Evolutionary conservation across 64 coral and sea anemone species (phyloP).

Genomic region (Montipora sp.): DNA sequence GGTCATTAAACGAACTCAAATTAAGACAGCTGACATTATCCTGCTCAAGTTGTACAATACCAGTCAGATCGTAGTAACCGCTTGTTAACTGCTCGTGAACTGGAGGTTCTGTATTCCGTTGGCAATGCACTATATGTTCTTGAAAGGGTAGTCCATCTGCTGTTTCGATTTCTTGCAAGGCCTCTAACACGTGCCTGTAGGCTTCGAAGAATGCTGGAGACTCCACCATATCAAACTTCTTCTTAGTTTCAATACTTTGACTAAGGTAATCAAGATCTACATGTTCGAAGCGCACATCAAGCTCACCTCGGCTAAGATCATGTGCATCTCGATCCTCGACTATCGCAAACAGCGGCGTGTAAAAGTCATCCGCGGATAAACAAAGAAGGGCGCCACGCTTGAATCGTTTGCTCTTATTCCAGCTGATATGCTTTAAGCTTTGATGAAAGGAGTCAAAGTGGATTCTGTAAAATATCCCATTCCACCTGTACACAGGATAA

Average conservation of each 20-base stretch:
- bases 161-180: conserved; percentile 21
- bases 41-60: background rate
- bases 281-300: conserved; percentile 84
- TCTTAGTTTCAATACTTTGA: conserved; percentile 29
- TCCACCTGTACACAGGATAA: conserved; percentile 60
- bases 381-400: conserved; percentile 89
- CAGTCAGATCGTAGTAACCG: conserved; percentile 12
- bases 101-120: background rate
- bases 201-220: conserved; percentile 83
- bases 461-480: conserved; percentile 75
- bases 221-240: conserved; percentile 81
- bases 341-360: conserved; percentile 70
- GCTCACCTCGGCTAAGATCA: conserved; percentile 49
- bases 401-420: conserved; percentile 69
- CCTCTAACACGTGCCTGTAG: conserved; percentile 72
- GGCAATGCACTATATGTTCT: conserved; percentile 47
- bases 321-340: conserved; percentile 66
- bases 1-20: background rate
- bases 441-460: conserved; percentile 52
- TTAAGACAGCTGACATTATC: background rate
- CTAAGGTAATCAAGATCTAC: background rate
- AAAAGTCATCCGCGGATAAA: conserved; percentile 72
- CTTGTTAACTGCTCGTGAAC: background rate
- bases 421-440: conserved; percentile 59
- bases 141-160: conserved; percentile 40